A percentile compares a stretch with the other conserved stretches of the same genome.
Evolutionary conservation across 2,797 vertebrate species (phyloP).

Genomic region (Tenualosa ilisha): DNA sequence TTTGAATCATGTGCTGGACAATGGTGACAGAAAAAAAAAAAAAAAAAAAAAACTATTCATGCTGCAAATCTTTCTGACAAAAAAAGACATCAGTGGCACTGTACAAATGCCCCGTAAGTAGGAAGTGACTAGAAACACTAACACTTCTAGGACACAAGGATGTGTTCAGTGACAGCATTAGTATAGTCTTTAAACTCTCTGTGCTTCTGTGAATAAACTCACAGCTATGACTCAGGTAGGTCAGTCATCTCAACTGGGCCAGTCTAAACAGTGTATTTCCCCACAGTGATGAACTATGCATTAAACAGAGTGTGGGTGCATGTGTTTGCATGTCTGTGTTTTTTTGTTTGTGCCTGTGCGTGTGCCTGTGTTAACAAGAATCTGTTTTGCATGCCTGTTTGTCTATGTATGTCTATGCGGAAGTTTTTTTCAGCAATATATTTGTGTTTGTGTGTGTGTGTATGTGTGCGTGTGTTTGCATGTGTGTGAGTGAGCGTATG

Average conservation of each 20-base stretch:
- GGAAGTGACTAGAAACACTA: constrained; percentile 5
- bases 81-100: not conserved
- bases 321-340: not conserved
- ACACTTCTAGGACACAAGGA: not conserved
- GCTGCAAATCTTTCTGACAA: not conserved
- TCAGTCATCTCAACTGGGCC: not conserved
- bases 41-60: not conserved
- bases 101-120: not conserved
- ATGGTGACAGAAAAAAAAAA: not conserved
- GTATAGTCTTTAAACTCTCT: constrained; percentile 21
- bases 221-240: constrained; percentile 19
- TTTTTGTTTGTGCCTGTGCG: not conserved
- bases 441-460: constrained; percentile 16
- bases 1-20: not conserved
- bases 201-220: constrained; percentile 35
- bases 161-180: not conserved
- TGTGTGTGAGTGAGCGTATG: not conserved
- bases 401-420: not conserved
- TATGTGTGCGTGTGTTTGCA: not conserved
- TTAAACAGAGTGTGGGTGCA: constrained; percentile 22
- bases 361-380: not conserved
- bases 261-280: constrained; percentile 28
- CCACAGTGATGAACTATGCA: not conserved
- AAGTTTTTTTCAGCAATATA: not conserved
- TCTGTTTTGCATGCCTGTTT: not conserved